phyloP scores from a whole-genome alignment of 2,797 vertebrate genomes.

The Schizothorax lantsangensis region DNA sequence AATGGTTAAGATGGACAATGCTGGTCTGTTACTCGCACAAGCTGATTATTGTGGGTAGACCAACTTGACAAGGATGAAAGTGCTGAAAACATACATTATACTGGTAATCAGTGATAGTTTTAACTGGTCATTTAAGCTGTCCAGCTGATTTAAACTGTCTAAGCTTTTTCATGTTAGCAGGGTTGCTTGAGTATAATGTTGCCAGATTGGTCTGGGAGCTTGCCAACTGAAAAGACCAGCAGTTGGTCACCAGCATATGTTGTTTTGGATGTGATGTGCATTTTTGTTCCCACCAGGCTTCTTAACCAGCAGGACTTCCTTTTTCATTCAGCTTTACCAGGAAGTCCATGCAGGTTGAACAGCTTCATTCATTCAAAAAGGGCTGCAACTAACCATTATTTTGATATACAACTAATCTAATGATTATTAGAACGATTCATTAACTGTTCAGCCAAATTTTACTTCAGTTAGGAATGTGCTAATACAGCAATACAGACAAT shows the following conservation, averaged over 20 bases:
- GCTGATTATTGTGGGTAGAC: neutral
- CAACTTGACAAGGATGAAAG: neutral
- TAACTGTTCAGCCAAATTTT: neutral
- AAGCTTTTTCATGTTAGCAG: neutral
- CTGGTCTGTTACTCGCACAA: neutral
- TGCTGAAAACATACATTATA: neutral
- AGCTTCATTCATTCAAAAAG: neutral
- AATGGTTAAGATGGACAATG: no score
- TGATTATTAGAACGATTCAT: neutral
- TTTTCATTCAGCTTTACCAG: neutral
- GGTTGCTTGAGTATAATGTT: neutral
- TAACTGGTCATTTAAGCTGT: neutral
- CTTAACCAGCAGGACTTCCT: slow-evolving; percentile 1
- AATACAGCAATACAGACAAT: neutral
- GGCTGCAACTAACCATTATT: neutral
- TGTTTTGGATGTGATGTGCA: slow-evolving; percentile 9
- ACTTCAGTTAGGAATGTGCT: neutral
- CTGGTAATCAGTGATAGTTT: neutral
- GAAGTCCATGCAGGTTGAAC: neutral
- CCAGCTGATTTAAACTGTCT: neutral
- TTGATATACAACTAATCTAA: neutral
- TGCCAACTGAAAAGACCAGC: neutral
- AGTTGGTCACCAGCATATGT: neutral
- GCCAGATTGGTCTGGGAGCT: neutral
- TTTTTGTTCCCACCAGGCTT: neutral